Evolutionary conservation across 1,140 invertebrate genomes (phyloP).

Genomic region (Bathynomus jamesi): DNA sequence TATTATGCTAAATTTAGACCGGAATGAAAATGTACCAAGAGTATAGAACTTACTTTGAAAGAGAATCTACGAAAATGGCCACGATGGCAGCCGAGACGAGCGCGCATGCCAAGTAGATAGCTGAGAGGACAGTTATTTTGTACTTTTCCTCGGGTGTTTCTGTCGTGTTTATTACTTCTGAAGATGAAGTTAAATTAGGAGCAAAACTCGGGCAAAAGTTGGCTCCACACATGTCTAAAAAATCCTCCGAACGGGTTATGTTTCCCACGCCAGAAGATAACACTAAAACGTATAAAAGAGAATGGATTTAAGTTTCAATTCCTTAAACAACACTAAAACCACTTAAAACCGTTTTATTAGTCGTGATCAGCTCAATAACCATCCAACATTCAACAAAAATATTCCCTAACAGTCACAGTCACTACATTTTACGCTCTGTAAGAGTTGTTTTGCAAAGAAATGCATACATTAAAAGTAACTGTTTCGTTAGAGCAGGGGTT

Average conservation of each 20-base stretch:
- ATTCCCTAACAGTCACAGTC: too few relatives aligned
- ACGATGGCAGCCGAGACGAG: background rate
- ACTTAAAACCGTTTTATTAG: too few relatives aligned
- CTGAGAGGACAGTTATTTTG: background rate
- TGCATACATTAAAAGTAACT: too few relatives aligned
- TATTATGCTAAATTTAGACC: too few relatives aligned
- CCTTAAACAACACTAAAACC: too few relatives aligned
- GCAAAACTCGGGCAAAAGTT: slow-evolving; percentile 1
- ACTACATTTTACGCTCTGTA: too few relatives aligned
- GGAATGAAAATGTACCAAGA: too few relatives aligned
- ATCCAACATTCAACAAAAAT: too few relatives aligned
- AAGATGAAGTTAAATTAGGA: background rate
- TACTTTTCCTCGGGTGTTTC: background rate
- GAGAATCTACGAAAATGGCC: background rate
- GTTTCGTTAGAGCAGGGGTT: too few relatives aligned
- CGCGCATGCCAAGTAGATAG: background rate
- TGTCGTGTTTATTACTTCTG: background rate
- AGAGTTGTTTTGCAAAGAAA: too few relatives aligned
- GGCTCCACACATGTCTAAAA: background rate
- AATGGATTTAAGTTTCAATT: too few relatives aligned
- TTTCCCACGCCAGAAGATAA: background rate
- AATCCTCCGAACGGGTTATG: background rate
- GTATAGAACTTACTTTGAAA: background rate
- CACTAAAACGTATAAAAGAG: background rate
- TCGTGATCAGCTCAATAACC: too few relatives aligned